A percentile compares a stretch with the other conserved stretches of the same genome.
These are phyloP conservation scores for Pleuronectes platessa DNA, from an alignment of 2,113 vertebrate genomes.

Conservation along the genomic window DNA sequence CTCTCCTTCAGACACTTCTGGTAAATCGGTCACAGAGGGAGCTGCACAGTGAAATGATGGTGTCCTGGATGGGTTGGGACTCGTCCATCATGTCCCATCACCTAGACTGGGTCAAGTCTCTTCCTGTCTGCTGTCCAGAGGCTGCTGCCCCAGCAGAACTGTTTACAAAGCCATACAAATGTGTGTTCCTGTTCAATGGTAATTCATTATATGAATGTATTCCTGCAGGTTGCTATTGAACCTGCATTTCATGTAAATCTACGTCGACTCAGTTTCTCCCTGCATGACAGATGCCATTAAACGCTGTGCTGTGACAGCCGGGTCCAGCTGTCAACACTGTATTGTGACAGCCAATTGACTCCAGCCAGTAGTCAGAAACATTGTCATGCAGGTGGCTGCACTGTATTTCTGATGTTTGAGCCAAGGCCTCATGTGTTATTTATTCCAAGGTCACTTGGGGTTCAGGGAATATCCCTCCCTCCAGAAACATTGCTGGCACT, in stretches of 20 bases:
- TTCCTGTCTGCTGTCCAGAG: no score
- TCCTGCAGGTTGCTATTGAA: not conserved
- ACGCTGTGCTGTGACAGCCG: conserved; percentile 25
- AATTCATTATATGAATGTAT: not conserved
- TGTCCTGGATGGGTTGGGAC: no score
- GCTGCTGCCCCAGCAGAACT: no score
- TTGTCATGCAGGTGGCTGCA: conserved; percentile 28
- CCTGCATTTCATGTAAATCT: not conserved
- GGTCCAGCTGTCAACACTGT: conserved; percentile 14
- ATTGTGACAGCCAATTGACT: conserved; percentile 64
- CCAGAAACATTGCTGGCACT: conserved; percentile 47
- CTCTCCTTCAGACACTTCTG: no score
- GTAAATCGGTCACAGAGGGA: no score
- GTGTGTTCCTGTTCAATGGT: no score
- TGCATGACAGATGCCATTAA: no score
- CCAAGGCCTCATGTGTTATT: conserved; percentile 43
- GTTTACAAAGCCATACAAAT: not conserved
- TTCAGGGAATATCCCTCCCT: conserved; percentile 64
- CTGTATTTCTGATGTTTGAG: conserved; percentile 18
- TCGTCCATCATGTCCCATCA: no score
- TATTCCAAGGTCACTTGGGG: conserved; percentile 57
- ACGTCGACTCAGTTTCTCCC: conserved; percentile 2
- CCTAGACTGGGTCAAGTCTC: no score
- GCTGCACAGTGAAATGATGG: no score
- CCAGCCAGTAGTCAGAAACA: conserved; percentile 11